Evolutionary conservation across 2,797 vertebrate species (phyloP).

Genomic region (Argya squamiceps): DNA sequence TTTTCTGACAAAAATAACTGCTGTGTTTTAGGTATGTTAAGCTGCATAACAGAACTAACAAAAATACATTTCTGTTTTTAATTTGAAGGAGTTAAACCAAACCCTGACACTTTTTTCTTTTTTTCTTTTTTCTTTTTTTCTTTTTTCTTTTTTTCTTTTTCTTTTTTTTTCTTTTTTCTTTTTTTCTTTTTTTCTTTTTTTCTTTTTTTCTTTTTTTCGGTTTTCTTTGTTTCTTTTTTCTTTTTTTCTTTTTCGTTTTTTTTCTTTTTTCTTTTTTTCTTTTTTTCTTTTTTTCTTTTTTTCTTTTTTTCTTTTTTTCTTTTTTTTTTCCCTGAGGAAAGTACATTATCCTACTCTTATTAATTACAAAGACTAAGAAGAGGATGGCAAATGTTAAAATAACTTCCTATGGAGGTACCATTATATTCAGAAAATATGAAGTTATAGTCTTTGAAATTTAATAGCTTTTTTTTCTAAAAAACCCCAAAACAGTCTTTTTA

Average conservation of each 20-base stretch:
- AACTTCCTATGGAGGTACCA: not conserved
- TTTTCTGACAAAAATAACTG: not conserved
- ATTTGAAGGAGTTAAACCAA: not conserved
- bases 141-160: not conserved
- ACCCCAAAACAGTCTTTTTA: not conserved
- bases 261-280: not conserved
- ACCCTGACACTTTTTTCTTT: not conserved
- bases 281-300: not conserved
- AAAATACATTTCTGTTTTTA: not conserved
- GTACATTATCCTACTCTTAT: not conserved
- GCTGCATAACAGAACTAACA: not conserved
- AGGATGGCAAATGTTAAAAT: not conserved
- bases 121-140: not conserved
- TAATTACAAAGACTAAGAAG: not conserved
- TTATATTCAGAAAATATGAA: not conserved
- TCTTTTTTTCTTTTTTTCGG: not conserved
- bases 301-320: not conserved
- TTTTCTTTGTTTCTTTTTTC: too few species aligned
- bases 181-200: not conserved
- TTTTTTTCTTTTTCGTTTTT: not conserved
- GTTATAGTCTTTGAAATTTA: not conserved
- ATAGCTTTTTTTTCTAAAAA: not conserved
- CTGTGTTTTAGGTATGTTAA: not conserved
- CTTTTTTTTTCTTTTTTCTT: not conserved
- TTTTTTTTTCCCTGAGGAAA: not conserved